These are phyloP conservation scores for Seira musarum DNA, from an alignment of 2,888 invertebrate genomes.

Conservation along the genomic window DNA sequence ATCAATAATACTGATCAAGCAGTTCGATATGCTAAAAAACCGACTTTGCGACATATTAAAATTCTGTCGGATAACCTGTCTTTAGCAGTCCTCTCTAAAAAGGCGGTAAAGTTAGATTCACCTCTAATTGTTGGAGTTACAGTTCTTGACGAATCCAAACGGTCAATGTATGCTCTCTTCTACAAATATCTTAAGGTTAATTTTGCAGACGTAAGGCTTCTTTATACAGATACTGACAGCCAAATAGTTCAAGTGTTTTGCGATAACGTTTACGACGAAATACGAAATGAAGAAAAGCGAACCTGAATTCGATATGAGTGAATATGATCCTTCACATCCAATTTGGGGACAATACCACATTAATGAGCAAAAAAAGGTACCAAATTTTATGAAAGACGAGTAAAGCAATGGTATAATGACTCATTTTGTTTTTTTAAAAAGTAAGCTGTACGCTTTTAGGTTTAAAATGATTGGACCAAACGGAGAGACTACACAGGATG, in stretches of 20 bases:
- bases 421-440: conserved; percentile 21
- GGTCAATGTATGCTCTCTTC: conserved; percentile 32
- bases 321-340: conserved; percentile 20
- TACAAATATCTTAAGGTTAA: conserved; percentile 29
- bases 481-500: neutral
- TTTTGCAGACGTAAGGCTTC: neutral
- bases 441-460: conserved; percentile 24
- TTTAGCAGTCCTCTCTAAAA: conserved; percentile 15
- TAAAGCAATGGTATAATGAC: neutral
- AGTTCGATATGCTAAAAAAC: conserved; percentile 21
- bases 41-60: conserved; percentile 28
- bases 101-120: conserved; percentile 17
- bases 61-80: neutral
- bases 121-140: conserved; percentile 16
- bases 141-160: conserved; percentile 30
- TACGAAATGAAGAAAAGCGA: too few relatives aligned
- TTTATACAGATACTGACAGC: conserved; percentile 47
- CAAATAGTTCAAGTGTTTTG: neutral
- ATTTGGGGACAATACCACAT: conserved; percentile 37
- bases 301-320: conserved; percentile 11
- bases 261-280: conserved; percentile 38
- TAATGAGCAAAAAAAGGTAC: conserved; percentile 13
- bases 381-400: conserved; percentile 47
- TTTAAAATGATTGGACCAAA: conserved; percentile 4
- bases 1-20: conserved; percentile 25